Base-by-base conservation (phyloP, 53 echinoderm and acorn worm genomes). In the Actinopyga echinites region DNA sequence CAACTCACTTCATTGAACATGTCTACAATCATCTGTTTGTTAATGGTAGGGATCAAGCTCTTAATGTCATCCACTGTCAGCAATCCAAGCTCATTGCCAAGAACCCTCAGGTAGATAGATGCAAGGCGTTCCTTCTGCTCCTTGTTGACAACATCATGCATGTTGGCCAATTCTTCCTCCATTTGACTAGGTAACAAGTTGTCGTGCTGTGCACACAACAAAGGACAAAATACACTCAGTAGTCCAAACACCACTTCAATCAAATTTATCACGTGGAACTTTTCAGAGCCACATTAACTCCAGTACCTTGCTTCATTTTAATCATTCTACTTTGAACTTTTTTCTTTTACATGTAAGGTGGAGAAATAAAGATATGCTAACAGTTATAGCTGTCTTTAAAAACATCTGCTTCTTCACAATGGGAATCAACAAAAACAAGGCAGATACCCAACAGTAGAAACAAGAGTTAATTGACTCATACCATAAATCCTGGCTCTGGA, bases 1-100 rank as follows among this genome's bases (percentile, higher is more conserved):
- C 3, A 2, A 36, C 59, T 44, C 60, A 91, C 91, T 85, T 91
- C 69, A 82, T 81, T 88, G 15, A 89, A 82, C 58, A 89, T 89
- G 71, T 87, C 83, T 55, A 87, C 82, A 34, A 92, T 63, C 60
- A 84, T 85, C 36, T 84, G 84, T 19, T 73, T 58, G 55, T 71
- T 85, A 35, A 87, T 42, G 82, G 81, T 86, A 21, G 93, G 93
- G 40, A 97, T 87, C 31, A 99, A 80, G 58, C 82, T 54, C 42
- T 86, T 86, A 64, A 95, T 66, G 74, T 99, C 90, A 59, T 95
- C 87, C 9, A 92, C 59, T 63, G 90, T 92, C 56, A 92, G 64
- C 61, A 92, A 99, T 36, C 92, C 99, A 86, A 94, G 91, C 63
- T 99, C 99, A 66, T 99, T 94, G 43, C 92, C 99, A 30, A 94